phyloP scores from a whole-genome alignment of 2,888 invertebrate genomes.

The Pherbina coryleti region DNA sequence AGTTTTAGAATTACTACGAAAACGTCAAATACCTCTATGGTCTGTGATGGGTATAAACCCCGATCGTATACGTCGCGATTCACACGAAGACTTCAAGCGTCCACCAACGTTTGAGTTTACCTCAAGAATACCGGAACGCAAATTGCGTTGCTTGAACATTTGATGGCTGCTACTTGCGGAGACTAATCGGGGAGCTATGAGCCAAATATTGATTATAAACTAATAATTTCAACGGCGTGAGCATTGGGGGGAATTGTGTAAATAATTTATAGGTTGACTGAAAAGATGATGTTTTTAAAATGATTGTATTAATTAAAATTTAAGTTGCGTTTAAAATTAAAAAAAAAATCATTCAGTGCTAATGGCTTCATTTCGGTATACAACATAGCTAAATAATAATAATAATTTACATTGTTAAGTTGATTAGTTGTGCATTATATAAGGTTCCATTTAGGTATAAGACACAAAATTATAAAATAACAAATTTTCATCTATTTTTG shows the following conservation, averaged over 20 bases:
- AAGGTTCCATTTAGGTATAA: too few relatives aligned
- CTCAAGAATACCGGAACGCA: slow-evolving; percentile 79
- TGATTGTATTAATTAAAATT: slow-evolving; percentile 4
- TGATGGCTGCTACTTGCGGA: slow-evolving; percentile 59
- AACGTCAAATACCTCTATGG: slow-evolving; percentile 60
- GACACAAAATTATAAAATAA: too few relatives aligned
- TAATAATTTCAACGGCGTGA: not conserved
- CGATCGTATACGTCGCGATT: slow-evolving; percentile 66
- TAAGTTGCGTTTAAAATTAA: not conserved
- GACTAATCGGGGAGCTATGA: not conserved
- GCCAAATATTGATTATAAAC: not conserved
- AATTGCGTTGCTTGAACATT: slow-evolving; percentile 84
- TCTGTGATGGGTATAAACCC: slow-evolving; percentile 71
- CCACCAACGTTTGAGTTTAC: slow-evolving; percentile 77
- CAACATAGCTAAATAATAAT: not conserved
- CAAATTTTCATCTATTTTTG: too few relatives aligned
- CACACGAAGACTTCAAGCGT: slow-evolving; percentile 70
- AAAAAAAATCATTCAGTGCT: not conserved
- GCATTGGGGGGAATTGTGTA: not conserved
- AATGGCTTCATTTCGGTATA: not conserved
- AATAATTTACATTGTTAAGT: not conserved
- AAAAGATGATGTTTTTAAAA: not conserved
- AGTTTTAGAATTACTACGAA: slow-evolving; percentile 59
- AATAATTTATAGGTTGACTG: not conserved
- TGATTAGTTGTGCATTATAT: too few relatives aligned